Base-by-base conservation (phyloP, 1,140 invertebrate species). In the Pararge aegeria region DNA sequence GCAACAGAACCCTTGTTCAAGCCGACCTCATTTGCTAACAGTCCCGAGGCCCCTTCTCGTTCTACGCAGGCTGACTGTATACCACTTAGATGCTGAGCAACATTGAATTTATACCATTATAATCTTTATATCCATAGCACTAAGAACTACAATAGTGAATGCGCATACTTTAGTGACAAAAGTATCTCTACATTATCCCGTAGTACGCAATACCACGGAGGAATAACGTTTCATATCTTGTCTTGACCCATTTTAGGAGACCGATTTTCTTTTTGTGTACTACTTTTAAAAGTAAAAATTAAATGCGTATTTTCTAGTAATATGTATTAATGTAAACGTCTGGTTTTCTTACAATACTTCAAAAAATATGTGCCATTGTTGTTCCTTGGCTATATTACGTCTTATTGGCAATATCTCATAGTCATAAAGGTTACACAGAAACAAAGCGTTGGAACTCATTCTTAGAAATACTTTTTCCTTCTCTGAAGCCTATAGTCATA, bases 1-100 rank as follows among this genome's bases (percentile, higher is more conserved):
- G 52, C 34, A 50, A 52, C 52, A 20, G 57, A 54, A 44, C 59
- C 53, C 42, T 46, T 61, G 55, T 61, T 61, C 46, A 55, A 42
- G 59, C 55, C 53, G 59, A 61, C 59, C 59, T 51, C 59, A 61
- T 55, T 61, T 55, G 34, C 59, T 61, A 61, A 55, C 42, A 61
- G 53, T 61, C 59, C 59, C 34, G 53, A 61, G 59, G 59, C 52
- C 46, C 51, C 44, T 61, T 55, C 50, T 15, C 50, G 38, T 16
- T 46, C 42, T 12, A 46, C 42, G 12, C 42, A 18, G 16, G 42
- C 42, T 46, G 42, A 20, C 42, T 46, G 19, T 20, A 46, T 12
- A 40, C 38, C 42, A 46, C 42, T 46, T 46, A 40, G 42, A 46
- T 20, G 16, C 42, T 46, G 42, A 4, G 13, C 38, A 24, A 37